Percentiles rank a stretch among this genome's conserved stretches.
Conservation (phyloP, 2,113 vertebrate genomes). For the Callorhinus ursinus region DNA sequence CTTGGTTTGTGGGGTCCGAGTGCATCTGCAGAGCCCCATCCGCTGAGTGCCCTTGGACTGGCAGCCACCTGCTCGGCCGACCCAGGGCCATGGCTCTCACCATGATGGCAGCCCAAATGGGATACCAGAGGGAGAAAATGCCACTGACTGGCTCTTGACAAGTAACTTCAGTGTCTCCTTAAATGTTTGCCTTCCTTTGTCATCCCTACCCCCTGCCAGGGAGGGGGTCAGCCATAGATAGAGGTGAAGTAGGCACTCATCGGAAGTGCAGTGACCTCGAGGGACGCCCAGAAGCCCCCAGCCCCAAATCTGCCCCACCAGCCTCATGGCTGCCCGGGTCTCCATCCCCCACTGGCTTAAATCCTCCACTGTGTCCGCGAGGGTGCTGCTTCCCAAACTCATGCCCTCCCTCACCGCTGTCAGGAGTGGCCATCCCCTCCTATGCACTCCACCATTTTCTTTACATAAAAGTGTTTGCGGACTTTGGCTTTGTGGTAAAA, state of each 20-base stretch:
- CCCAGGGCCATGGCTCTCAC: not conserved
- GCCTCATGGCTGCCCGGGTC: not conserved
- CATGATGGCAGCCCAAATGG: accelerated
- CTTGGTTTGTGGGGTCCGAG: not conserved
- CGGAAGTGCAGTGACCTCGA: not conserved
- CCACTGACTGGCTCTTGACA: not conserved
- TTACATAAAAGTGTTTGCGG: not conserved
- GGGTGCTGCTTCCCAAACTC: not conserved
- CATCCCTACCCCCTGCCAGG: not conserved
- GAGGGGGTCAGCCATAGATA: not conserved
- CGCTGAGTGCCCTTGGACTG: not conserved
- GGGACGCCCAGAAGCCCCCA: too few relatives aligned
- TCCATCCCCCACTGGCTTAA: not conserved
- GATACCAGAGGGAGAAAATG: not conserved
- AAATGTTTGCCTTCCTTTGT: not conserved
- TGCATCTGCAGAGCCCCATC: not conserved
- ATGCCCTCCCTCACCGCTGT: not conserved
- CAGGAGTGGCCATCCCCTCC: not conserved
- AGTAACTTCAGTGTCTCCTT: not conserved
- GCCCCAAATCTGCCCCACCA: too few relatives aligned
- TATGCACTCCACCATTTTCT: too few relatives aligned
- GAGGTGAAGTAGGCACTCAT: not conserved
- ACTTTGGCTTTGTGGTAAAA: not conserved
- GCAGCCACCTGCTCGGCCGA: not conserved
- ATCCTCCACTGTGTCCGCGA: too few relatives aligned